phyloP scores from a whole-genome alignment of 2,888 invertebrate species.

The Stratiomys singularior region DNA sequence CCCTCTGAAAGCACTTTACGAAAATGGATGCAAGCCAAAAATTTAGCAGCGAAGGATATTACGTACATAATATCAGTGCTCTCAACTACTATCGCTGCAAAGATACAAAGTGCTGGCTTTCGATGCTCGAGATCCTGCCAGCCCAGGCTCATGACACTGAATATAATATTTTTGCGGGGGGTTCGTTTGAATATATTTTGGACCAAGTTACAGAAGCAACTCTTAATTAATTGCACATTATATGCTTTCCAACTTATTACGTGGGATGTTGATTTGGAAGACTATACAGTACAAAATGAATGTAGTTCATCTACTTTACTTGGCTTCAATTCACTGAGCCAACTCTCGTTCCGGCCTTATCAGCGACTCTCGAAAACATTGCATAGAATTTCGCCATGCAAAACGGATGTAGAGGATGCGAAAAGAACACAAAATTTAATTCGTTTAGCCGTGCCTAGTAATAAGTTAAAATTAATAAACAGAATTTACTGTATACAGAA shows the following conservation, averaged over 20 bases:
- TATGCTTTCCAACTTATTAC: slow-evolving; percentile 34
- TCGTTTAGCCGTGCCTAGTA: not conserved
- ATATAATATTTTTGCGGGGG: slow-evolving; percentile 11
- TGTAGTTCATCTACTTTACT: not conserved
- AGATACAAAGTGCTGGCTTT: not conserved
- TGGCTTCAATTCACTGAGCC: not conserved
- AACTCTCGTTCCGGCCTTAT: not conserved
- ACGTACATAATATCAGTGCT: not conserved
- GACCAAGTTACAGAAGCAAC: slow-evolving; percentile 16
- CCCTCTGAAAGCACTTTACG: slow-evolving; percentile 14
- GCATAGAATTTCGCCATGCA: not conserved
- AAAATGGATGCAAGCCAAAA: slow-evolving; percentile 32
- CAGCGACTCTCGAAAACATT: not conserved
- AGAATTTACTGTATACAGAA: not conserved
- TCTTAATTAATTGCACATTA: slow-evolving; percentile 45
- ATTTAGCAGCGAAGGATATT: slow-evolving; percentile 12
- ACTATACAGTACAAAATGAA: not conserved
- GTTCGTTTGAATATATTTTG: slow-evolving; percentile 4
- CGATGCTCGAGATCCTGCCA: no score
- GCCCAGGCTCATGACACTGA: slow-evolving; percentile 7
- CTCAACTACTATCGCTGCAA: slow-evolving; percentile 11
- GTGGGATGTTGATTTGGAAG: slow-evolving; percentile 7
- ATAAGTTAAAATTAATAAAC: slow-evolving; percentile 18
- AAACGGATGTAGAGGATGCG: not conserved
- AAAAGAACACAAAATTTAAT: slow-evolving; percentile 14